Evolutionary conservation across 2,113 vertebrate genomes (phyloP), one percentile per base, ranked within the genome.

Genomic region (Leucosticte australis): DNA sequence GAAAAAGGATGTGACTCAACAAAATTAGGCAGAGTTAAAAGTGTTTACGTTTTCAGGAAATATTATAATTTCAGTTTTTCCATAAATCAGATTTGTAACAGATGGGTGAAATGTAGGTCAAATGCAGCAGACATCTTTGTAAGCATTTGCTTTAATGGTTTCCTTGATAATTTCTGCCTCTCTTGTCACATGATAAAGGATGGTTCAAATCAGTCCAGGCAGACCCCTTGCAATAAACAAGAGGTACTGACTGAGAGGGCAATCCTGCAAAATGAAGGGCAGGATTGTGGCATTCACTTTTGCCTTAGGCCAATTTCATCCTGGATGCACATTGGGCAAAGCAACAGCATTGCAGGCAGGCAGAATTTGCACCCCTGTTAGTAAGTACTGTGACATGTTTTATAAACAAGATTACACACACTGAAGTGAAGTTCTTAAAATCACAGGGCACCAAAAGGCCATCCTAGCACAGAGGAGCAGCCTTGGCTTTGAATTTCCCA

Each of bases 71-170:
- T 97, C 74, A 92, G 28, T 24, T 96, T 96, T 90, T 94, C 69
- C 86, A 56, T 91, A 92, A 96, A 94, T 96, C 89, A 96, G 53
- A 70, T 84, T 90, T 95, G 86, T 93, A 97, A 94, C 94, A 97
- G 96, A 97, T 97, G 96, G 95, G 59, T 78, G 65, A 76, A 94
- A 97, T 95, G 88, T 88, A 97, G 97, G 96, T 97, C 96, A 96
- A 87, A 93, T 96, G 92, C 46, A 80, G 90, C 90, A 92, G 81
- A 90, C 85, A 85, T 92, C 86, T 87, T 79, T 50, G n/a, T 64
- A 93, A 94, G 89, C 91, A 96, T 77, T 95, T 95, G 92, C 30
- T 97, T 93, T 77, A 82, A 69, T 62, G 52, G 33, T 94, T 94
- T 88, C 39, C 87, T 83, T 80, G 42, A 76, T 94, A 19, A 89